These are phyloP conservation scores for Crotalus tigris DNA, from an alignment of 2,113 vertebrate species.

Conservation along the genomic window DNA sequence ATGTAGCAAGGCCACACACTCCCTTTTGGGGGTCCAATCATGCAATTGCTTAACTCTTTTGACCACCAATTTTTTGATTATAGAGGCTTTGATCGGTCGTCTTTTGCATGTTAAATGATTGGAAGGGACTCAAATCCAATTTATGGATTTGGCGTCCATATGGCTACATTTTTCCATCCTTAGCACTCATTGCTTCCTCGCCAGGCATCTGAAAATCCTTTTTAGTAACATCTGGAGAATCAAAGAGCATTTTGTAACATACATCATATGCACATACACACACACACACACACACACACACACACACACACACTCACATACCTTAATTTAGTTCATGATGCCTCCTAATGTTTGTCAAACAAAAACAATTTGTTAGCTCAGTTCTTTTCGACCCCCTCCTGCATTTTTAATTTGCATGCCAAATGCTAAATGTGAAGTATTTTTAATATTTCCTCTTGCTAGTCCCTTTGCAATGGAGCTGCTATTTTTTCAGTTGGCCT, in stretches of 20 bases:
- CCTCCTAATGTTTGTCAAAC: slow-evolving; percentile 1
- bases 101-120: slow-evolving; percentile 13
- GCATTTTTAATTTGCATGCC: background rate
- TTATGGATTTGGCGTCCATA: background rate
- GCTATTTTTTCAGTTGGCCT: slow-evolving; percentile 43
- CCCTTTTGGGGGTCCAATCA: background rate
- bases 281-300: background rate
- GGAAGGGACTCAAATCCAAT: background rate
- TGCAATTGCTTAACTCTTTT: background rate
- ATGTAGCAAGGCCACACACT: background rate
- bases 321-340: background rate
- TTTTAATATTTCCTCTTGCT: slow-evolving; percentile 38
- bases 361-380: background rate
- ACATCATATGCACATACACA: background rate
- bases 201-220: background rate
- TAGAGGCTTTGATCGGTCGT: slow-evolving; percentile 13
- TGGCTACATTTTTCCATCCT: slow-evolving; percentile 2
- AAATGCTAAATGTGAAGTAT: slow-evolving; percentile 2
- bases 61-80: background rate
- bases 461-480: slow-evolving; percentile 5
- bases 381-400: background rate
- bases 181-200: background rate
- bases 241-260: background rate
- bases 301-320: background rate
- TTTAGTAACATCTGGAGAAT: slow-evolving; percentile 1